Percentiles rank a stretch among this genome's conserved stretches.
Conservation (phyloP, 1,140 invertebrate genomes). For the Drosophila guanche region DNA sequence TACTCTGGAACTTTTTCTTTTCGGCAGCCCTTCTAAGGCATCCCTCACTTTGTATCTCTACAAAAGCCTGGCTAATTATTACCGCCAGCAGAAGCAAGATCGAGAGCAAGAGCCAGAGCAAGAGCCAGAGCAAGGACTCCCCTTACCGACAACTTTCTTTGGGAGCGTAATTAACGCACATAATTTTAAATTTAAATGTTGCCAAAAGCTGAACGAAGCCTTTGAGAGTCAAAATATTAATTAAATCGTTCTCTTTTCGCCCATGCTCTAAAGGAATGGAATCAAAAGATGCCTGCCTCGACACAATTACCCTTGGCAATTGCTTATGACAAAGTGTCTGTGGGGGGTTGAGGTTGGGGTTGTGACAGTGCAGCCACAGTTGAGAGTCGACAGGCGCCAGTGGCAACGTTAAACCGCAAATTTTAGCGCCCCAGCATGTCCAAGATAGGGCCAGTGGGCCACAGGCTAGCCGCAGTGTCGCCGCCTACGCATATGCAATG, state of each 20-base stretch:
- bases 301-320: conserved; percentile 69
- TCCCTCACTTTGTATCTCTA: conserved; percentile 38
- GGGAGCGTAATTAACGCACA: conserved; percentile 75
- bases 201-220: conserved; percentile 77
- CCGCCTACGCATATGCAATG: conserved; percentile 78
- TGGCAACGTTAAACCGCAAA: conserved; percentile 77
- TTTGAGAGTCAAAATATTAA: conserved; percentile 78
- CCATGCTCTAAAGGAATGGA: conserved; percentile 1
- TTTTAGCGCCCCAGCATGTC: conserved; percentile 74
- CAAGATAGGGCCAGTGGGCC: conserved; percentile 22
- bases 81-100: conserved; percentile 23
- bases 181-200: conserved; percentile 82
- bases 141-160: conserved; percentile 7
- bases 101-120: no score
- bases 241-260: conserved; percentile 66
- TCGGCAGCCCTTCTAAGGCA: conserved; percentile 35
- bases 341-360: not conserved
- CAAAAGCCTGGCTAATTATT: conserved; percentile 75
- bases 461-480: conserved; percentile 59
- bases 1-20: not conserved
- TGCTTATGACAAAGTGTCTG: conserved; percentile 69
- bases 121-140: conserved; percentile 44
- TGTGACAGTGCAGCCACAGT: conserved; percentile 37
- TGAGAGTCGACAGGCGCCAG: conserved; percentile 58
- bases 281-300: conserved; percentile 53